phyloP scores from a whole-genome alignment of 2,113 vertebrate genomes.

The Neofelis nebulosa region DNA sequence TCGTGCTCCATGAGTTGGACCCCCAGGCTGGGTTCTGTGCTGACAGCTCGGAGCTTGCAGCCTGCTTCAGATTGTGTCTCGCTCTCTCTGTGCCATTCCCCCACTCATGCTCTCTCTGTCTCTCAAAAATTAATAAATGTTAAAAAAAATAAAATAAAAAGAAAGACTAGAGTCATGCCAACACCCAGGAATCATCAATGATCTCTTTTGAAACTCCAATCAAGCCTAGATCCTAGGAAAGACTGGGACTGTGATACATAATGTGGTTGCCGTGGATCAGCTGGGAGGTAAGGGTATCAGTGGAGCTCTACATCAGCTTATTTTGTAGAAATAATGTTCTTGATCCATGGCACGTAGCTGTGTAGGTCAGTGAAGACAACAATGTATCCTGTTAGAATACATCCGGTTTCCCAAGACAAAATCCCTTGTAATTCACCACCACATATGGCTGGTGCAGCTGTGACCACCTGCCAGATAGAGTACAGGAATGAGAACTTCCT shows the following conservation, averaged over 20 bases:
- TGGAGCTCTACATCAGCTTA: not conserved
- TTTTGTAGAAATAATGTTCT: constrained; percentile 17
- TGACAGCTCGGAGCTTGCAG: too few relatives aligned
- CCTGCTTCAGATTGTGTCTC: too few relatives aligned
- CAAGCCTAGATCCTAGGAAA: not conserved
- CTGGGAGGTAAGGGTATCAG: not conserved
- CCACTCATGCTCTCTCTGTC: too few relatives aligned
- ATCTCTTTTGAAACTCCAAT: not conserved
- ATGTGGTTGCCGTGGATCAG: not conserved
- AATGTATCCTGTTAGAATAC: not conserved
- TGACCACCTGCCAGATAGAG: not conserved
- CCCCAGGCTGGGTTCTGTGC: too few relatives aligned
- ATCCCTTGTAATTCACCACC: not conserved
- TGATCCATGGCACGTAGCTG: constrained; percentile 35
- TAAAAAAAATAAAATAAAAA: too few relatives aligned
- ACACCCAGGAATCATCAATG: not conserved
- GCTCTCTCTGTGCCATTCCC: too few relatives aligned
- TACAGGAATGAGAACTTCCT: not conserved
- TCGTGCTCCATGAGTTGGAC: too few relatives aligned
- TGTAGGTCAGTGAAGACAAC: constrained; percentile 32
- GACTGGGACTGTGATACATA: not conserved
- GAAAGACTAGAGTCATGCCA: not conserved
- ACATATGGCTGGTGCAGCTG: constrained; percentile 24
- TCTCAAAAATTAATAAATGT: too few relatives aligned
- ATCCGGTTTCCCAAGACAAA: constrained; percentile 28